Percentiles rank a stretch among this genome's conserved stretches.
phyloP scores from a whole-genome alignment of 2,888 invertebrate species.

The Biston stratarius region DNA sequence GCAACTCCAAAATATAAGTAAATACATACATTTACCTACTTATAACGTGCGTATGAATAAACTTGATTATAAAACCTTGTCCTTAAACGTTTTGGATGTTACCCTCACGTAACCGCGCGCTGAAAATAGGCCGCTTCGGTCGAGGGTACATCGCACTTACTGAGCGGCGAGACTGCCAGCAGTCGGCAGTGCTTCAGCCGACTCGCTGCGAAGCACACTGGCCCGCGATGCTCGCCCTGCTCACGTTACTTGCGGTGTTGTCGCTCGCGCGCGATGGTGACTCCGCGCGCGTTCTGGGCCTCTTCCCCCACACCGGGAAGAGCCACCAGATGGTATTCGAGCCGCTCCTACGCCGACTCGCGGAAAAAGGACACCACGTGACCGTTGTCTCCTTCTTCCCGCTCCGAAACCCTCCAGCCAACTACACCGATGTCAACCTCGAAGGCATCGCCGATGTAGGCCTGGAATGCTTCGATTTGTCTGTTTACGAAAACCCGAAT shows the following conservation, averaged over 20 bases:
- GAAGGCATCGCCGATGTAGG: constrained; percentile 70
- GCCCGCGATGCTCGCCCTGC: constrained; percentile 62
- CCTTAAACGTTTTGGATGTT: constrained; percentile 27
- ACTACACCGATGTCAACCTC: constrained; percentile 77
- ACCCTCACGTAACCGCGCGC: constrained; percentile 38
- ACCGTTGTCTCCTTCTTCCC: constrained; percentile 88
- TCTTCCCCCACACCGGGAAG: constrained; percentile 87
- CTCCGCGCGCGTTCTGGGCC: constrained; percentile 83
- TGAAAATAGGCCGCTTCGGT: constrained; percentile 50
- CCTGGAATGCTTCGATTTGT: constrained; percentile 68
- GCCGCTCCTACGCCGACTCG: constrained; percentile 83
- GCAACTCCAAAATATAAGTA: not conserved
- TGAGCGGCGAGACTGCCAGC: constrained; percentile 24
- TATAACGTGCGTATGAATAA: not conserved
- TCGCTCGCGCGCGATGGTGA: constrained; percentile 57
- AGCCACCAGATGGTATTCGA: constrained; percentile 89
- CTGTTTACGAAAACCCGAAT: constrained; percentile 58
- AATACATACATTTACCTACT: not conserved
- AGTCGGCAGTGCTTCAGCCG: constrained; percentile 48
- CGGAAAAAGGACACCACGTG: constrained; percentile 86
- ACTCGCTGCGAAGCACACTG: constrained; percentile 46
- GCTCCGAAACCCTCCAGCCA: constrained; percentile 72
- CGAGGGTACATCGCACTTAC: constrained; percentile 10
- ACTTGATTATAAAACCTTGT: constrained; percentile 8
- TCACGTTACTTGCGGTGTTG: constrained; percentile 53